Evolutionary conservation across 2,113 vertebrate species (phyloP), one percentile per base, ranked within the genome.

Genomic region (Gymnogyps californianus): DNA sequence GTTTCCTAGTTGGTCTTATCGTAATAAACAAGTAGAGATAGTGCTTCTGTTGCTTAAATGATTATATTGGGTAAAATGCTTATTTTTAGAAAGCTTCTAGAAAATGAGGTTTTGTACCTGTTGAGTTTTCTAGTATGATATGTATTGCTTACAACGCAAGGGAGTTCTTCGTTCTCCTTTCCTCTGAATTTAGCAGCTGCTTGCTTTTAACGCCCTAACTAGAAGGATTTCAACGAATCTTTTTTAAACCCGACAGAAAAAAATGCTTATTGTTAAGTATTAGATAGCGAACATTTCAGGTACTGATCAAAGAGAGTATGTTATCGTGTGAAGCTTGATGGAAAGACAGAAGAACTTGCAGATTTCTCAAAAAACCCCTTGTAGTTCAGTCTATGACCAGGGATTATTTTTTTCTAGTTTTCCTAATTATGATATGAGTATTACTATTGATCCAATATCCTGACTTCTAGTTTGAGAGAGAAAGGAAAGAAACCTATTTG

Each of bases 261-360:
- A 32, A 49, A 25, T 32, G 13, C 3, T 42, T n/a, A 1, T 31
- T 47, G 11, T 69, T 64, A 57, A 28, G 17, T 59, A 16, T 34
- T 13, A 29, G n/a, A 4, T 21, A 38, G 74, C 0, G 2, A 54
- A 20, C 1, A 1, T 32, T 59, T 79, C 3, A 3, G 15, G 13
- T 51, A 1, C 13, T 64, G 10, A 7, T 57, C 15, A 51, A 49
- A 62, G 34, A 67, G 67, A 31, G 4, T 22, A 16, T 1, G 0
- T 31, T 67, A 10, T 31, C 6, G 11, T n/a, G 19, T 38, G 32
- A 42, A 44, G 16, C 29, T 24, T 67, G 5, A 4, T 17, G 9
- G 47, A 85, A 40, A 75, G 89, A 4, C 10, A 84, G 44, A 54
- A 66, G 6, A 52, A 19, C 31, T 1, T 51, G 36, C 13, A 47